A percentile compares a stretch with the other conserved stretches of the same genome.
Evolutionary conservation across 2,888 invertebrate genomes (phyloP).

Genomic region (Barypeithes pellucidus): DNA sequence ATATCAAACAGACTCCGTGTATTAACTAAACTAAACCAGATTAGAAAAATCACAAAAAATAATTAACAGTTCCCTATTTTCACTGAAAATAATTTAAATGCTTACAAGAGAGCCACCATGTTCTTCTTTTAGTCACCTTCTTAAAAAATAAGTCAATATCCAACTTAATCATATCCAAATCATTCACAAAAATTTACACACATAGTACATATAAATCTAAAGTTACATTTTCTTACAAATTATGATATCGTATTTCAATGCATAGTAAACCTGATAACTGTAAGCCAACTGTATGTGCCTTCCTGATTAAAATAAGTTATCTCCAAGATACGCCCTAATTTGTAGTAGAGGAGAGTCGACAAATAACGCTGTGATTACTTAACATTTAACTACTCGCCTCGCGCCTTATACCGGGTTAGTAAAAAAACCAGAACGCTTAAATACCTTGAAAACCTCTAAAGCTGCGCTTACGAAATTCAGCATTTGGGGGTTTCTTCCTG

Average conservation of each 20-base stretch:
- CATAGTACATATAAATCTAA: background rate
- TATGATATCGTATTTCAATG: background rate
- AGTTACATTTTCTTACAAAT: conserved; percentile 4
- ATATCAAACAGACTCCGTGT: too few relatives aligned
- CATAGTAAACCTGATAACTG: conserved; percentile 9
- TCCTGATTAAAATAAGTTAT: conserved; percentile 23
- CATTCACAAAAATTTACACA: background rate
- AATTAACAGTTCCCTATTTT: too few relatives aligned
- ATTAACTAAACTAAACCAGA: too few relatives aligned
- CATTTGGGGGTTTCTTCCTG: too few relatives aligned
- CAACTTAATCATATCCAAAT: conserved; percentile 12
- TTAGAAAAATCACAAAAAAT: too few relatives aligned
- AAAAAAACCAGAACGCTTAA: too few relatives aligned
- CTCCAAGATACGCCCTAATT: conserved; percentile 39
- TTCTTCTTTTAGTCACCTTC: background rate
- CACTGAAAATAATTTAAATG: too few relatives aligned
- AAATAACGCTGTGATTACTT: too few relatives aligned
- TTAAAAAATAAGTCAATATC: background rate
- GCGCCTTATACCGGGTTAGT: too few relatives aligned
- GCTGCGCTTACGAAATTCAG: too few relatives aligned
- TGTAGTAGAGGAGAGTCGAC: background rate
- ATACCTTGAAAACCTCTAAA: too few relatives aligned
- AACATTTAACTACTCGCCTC: too few relatives aligned
- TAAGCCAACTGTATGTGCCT: conserved; percentile 5
- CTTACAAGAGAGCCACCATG: conserved; percentile 2